Evolutionary conservation across 2,113 vertebrate species (phyloP).

Genomic region (Apodemus speciosus): DNA sequence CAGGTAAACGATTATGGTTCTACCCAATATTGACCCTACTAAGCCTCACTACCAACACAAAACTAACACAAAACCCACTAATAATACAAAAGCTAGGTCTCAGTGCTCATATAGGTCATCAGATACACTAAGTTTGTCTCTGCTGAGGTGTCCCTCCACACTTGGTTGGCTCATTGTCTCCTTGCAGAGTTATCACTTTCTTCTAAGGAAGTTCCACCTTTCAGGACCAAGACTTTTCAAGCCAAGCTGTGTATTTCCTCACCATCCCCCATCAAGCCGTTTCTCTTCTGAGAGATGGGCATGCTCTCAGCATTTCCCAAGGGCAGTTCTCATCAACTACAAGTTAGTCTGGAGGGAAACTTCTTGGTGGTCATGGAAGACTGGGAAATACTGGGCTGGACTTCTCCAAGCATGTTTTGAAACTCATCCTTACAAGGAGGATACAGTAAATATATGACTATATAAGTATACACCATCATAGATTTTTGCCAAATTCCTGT

Average conservation of each 20-base stretch:
- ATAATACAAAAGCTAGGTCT: background rate
- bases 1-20: background rate
- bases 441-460: accelerated
- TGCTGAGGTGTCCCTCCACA: background rate
- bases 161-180: background rate
- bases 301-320: background rate
- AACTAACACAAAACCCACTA: background rate
- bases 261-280: no score
- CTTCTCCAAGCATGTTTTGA: background rate
- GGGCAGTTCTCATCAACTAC: background rate
- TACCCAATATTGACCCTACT: background rate
- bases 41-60: background rate
- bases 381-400: background rate
- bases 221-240: background rate
- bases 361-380: background rate
- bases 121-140: background rate
- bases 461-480: background rate
- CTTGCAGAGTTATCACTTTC: background rate
- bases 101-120: background rate
- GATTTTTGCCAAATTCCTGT: background rate
- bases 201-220: background rate
- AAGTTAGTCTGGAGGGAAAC: background rate
- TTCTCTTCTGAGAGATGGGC: background rate
- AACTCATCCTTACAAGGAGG: background rate
- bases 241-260: background rate